These are phyloP conservation scores for Ceuthmochares aereus DNA, from an alignment of 2,113 vertebrate species.

Conservation along the genomic window DNA sequence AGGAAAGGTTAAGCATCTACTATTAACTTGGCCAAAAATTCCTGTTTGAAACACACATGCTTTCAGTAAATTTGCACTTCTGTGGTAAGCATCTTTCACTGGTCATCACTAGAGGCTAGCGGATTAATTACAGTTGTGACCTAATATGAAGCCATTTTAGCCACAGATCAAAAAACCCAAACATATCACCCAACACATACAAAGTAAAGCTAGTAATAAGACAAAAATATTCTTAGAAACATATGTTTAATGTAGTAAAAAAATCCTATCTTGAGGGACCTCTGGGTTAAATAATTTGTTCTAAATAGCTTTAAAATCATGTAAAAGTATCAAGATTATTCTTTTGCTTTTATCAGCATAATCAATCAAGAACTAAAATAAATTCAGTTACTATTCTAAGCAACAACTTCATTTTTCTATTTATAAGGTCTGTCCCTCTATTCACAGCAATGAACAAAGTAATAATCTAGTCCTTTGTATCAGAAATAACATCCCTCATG, in stretches of 20 bases:
- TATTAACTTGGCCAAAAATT: neutral
- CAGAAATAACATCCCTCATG: neutral
- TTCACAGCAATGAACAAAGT: neutral
- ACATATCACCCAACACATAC: neutral
- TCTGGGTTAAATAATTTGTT: neutral
- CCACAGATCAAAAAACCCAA: neutral
- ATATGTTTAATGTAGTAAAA: neutral
- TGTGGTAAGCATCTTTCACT: neutral
- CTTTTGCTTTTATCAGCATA: neutral
- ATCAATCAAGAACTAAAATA: neutral
- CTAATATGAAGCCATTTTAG: neutral
- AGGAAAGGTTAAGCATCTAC: neutral
- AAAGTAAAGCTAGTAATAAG: neutral
- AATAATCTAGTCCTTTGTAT: neutral
- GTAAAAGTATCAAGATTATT: neutral
- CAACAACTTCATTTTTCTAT: neutral
- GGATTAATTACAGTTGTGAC: neutral
- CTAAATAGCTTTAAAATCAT: neutral
- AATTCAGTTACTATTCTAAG: neutral
- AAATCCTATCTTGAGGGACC: neutral
- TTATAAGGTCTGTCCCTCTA: neutral
- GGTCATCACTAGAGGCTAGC: neutral
- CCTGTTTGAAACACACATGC: neutral
- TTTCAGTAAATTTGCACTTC: neutral
- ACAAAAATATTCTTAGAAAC: neutral